Evolutionary conservation across 1,140 invertebrate genomes (phyloP), one percentile per base, ranked within the genome.

Genomic region (Pemphigus obesinymphae): DNA sequence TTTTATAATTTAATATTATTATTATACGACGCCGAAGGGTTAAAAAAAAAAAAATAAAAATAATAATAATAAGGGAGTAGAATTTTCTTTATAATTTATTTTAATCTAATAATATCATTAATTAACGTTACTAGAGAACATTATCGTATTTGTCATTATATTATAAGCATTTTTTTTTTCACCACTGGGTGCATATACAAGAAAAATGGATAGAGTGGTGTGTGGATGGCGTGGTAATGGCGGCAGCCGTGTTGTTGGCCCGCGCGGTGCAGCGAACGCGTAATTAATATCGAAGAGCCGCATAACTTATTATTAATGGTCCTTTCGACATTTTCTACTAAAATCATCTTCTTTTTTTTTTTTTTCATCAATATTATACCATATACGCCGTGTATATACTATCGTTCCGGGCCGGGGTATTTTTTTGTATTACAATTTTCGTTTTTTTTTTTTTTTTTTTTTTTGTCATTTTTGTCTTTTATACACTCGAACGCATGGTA

Each of bases 261-360:
- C 63, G 7, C n/a, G 29, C 23, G 68, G 40, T 26, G 37, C 20
- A 7, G 23, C 10, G 23, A 23, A 70, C n/a, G 75, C 29, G 53
- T 78, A 78, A 78, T 78, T 78, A 55, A 78, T 78, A 78, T 53
- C 48, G 48, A 78, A 55, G 75, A 58, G 50, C 50, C 73, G 48
- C 73, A 58, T 37, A 78, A 78, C 53, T 78, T 40, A 43, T 78
- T 55, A 78, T 78, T 78, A 78, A 78, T 78, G 75, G 50, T 78
- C 75, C 34, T 78, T 78, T 78, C 50, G 75, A 55, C 50, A 40
- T 78, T 78, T 58, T 55, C 31, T 31, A 37, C 34, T 40, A 40
- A 78, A 58, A 78, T 78, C 37, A 58, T 78, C 53, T 78, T 76
- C 40, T 50, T 76, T 78, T 40, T 58, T n/a, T 2, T 40, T 40